Conservation (phyloP, 2,888 invertebrate species). For the Caenorhabditis uteleia region DNA sequence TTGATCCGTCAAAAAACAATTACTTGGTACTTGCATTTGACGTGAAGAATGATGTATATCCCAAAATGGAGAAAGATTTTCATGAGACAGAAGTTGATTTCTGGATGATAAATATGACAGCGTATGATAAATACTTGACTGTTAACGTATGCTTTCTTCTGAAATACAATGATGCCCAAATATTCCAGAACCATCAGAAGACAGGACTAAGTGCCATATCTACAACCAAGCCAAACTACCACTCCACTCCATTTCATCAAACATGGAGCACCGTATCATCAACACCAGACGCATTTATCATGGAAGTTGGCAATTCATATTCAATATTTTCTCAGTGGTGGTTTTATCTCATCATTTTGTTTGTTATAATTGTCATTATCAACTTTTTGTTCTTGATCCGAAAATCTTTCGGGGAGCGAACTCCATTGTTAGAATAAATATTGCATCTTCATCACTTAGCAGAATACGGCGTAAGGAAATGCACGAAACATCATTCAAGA, state of each 20-base stretch:
- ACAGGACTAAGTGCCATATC: no score
- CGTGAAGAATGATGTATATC: slow-evolving; percentile 7
- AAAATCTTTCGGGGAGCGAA: no score
- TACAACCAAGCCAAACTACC: no score
- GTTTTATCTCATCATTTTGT: slow-evolving; percentile 16
- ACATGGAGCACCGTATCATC: no score
- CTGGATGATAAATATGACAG: slow-evolving; percentile 35
- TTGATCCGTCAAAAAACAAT: slow-evolving; percentile 16
- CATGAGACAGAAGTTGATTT: slow-evolving; percentile 26
- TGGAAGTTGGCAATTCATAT: neutral
- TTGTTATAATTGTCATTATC: slow-evolving; percentile 4
- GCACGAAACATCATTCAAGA: no score
- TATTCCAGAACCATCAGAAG: no score
- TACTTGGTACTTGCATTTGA: slow-evolving; percentile 26
- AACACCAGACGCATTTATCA: neutral
- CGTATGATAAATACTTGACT: slow-evolving; percentile 25
- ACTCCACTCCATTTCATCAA: no score
- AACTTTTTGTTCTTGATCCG: neutral
- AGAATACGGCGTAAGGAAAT: no score
- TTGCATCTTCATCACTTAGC: no score
- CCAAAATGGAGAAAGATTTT: slow-evolving; percentile 24
- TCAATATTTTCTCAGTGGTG: slow-evolving; percentile 13
- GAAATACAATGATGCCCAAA: no score
- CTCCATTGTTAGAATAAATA: no score
- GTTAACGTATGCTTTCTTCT: neutral